These are phyloP conservation scores for Megaptera novaeangliae DNA, from an alignment of 2,113 vertebrate species.

Conservation along the genomic window DNA sequence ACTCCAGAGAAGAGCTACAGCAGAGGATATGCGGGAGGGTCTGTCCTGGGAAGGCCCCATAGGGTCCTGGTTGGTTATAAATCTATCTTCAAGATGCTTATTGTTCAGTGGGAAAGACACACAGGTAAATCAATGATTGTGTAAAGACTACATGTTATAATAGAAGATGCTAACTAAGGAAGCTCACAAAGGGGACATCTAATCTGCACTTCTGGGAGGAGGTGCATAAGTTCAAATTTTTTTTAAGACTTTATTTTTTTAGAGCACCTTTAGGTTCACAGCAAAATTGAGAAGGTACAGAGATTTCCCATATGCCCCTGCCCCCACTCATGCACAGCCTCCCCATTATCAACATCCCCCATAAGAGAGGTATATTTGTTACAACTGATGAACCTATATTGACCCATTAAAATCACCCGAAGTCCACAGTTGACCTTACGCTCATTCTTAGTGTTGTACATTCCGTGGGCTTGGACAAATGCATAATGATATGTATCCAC, in stretches of 20 bases:
- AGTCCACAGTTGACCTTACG: not conserved
- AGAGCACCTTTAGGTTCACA: not conserved
- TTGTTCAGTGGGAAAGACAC: not conserved
- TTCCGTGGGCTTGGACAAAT: not conserved
- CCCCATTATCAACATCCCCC: not conserved
- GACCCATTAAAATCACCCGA: not conserved
- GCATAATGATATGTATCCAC: not conserved
- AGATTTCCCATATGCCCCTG: not conserved
- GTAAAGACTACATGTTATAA: not conserved
- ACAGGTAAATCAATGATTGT: not conserved
- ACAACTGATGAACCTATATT: not conserved
- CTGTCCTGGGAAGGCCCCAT: not conserved
- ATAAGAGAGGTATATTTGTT: not conserved
- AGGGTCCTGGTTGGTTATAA: not conserved
- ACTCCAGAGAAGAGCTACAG: too few species aligned
- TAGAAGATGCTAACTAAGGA: not conserved
- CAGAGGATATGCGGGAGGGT: not conserved
- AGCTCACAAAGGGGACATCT: not conserved
- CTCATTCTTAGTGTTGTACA: not conserved
- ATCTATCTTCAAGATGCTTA: not conserved
- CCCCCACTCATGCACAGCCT: not conserved
- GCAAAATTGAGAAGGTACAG: not conserved
- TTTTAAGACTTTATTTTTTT: not conserved
- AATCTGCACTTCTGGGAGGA: not conserved
- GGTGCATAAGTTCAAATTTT: not conserved